These are phyloP conservation scores for Parapsyche elsis DNA, from an alignment of 1,140 invertebrate species.

Conservation along the genomic window DNA sequence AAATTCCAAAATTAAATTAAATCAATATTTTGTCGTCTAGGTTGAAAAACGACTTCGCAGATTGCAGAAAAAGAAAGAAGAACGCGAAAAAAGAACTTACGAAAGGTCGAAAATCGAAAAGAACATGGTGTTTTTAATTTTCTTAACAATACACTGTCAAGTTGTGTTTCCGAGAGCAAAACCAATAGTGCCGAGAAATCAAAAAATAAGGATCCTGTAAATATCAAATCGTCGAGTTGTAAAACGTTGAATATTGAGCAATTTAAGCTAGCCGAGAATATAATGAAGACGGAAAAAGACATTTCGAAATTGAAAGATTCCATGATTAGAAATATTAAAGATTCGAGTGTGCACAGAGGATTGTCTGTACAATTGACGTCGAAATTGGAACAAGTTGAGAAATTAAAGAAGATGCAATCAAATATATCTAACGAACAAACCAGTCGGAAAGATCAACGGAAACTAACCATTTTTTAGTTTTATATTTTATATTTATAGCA, in stretches of 20 bases:
- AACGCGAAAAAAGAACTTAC: constrained; percentile 71
- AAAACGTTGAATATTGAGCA: constrained; percentile 80
- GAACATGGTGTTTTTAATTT: constrained; percentile 82
- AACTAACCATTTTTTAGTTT: constrained; percentile 74
- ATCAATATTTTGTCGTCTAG: constrained; percentile 67
- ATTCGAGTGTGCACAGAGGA: constrained; percentile 69
- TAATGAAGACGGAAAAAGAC: constrained; percentile 75
- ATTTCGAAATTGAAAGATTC: constrained; percentile 74
- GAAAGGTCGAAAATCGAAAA: constrained; percentile 70
- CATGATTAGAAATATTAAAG: constrained; percentile 70
- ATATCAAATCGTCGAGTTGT: constrained; percentile 71
- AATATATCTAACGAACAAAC: constrained; percentile 77
- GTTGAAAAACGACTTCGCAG: constrained; percentile 77
- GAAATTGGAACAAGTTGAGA: constrained; percentile 72
- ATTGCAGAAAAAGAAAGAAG: constrained; percentile 73
- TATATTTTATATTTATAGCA: constrained; percentile 6
- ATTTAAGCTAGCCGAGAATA: constrained; percentile 79
- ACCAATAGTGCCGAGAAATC: constrained; percentile 41
- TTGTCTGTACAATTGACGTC: constrained; percentile 70
- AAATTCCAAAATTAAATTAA: not conserved
- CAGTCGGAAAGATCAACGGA: constrained; percentile 75
- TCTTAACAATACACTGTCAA: constrained; percentile 76
- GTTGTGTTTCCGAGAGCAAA: constrained; percentile 54
- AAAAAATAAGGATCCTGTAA: constrained; percentile 1
- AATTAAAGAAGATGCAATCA: constrained; percentile 71